Evolutionary conservation across 2,888 invertebrate species (phyloP).

Genomic region (Pyrrhia umbra): DNA sequence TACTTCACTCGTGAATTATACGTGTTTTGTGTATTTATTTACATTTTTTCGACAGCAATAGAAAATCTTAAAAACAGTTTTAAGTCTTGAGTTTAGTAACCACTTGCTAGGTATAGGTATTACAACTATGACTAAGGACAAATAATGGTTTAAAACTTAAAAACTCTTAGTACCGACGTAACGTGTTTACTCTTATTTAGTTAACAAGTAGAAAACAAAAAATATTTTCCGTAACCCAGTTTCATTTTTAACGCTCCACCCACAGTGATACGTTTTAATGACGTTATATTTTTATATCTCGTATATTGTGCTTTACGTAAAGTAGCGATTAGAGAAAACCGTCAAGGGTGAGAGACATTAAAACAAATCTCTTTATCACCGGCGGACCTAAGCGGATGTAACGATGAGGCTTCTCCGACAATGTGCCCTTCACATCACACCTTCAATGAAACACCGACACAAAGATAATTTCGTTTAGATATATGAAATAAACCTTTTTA

Average conservation of each 20-base stretch:
- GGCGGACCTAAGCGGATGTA: conserved; percentile 66
- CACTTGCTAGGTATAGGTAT: too few relatives aligned
- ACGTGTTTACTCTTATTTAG: background rate
- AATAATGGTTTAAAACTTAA: background rate
- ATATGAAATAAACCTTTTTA: conserved; percentile 47
- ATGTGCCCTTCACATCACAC: conserved; percentile 34
- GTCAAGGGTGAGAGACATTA: conserved; percentile 61
- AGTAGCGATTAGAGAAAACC: conserved; percentile 50
- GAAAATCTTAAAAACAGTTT: too few relatives aligned
- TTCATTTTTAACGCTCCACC: conserved; percentile 45
- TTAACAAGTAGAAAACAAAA: conserved; percentile 21
- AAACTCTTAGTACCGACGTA: background rate
- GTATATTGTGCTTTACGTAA: conserved; percentile 43
- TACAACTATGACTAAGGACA: background rate
- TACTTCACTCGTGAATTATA: too few relatives aligned
- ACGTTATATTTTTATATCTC: conserved; percentile 47
- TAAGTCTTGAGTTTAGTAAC: too few relatives aligned
- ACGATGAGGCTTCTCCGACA: conserved; percentile 62
- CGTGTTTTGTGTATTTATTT: too few relatives aligned
- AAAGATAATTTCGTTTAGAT: conserved; percentile 52
- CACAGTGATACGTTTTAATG: conserved; percentile 38
- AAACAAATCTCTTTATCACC: conserved; percentile 64
- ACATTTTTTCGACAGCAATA: too few relatives aligned
- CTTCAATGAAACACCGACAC: conserved; percentile 55
- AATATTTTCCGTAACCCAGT: conserved; percentile 11